These are phyloP conservation scores for Cryptoleucopteryx plumbea DNA, from an alignment of 2,113 vertebrate species.

Conservation along the genomic window DNA sequence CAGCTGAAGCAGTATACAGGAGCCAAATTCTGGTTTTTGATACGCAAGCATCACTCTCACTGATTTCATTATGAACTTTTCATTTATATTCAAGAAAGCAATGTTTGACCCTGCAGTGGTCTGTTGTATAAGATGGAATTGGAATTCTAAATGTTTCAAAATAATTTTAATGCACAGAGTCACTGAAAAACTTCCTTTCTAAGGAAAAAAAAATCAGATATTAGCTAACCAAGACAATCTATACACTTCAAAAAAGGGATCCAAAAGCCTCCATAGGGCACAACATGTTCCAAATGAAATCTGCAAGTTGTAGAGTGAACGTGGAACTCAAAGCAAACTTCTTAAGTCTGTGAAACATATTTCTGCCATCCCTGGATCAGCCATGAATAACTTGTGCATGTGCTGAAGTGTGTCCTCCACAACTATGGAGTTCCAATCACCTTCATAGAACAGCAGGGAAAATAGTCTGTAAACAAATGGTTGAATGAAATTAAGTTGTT, in stretches of 20 bases:
- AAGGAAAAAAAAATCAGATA: not conserved
- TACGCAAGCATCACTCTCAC: not conserved
- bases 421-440: accelerated
- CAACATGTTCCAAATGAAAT: not conserved
- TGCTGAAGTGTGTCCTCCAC: not conserved
- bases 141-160: not conserved
- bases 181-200: not conserved
- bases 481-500: not conserved
- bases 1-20: not conserved
- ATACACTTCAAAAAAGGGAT: not conserved
- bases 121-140: not conserved
- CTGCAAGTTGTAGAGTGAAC: not conserved
- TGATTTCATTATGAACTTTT: constrained; percentile 4
- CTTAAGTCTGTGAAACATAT: not conserved
- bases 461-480: not conserved
- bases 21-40: not conserved
- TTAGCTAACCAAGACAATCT: not conserved
- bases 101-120: not conserved
- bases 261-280: not conserved
- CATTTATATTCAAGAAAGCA: not conserved
- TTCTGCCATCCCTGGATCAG: not conserved
- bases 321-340: not conserved
- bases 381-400: not conserved
- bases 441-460: not conserved
- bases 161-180: not conserved